Conservation (phyloP, 2,797 vertebrate species). For the Myotis findleyi region DNA sequence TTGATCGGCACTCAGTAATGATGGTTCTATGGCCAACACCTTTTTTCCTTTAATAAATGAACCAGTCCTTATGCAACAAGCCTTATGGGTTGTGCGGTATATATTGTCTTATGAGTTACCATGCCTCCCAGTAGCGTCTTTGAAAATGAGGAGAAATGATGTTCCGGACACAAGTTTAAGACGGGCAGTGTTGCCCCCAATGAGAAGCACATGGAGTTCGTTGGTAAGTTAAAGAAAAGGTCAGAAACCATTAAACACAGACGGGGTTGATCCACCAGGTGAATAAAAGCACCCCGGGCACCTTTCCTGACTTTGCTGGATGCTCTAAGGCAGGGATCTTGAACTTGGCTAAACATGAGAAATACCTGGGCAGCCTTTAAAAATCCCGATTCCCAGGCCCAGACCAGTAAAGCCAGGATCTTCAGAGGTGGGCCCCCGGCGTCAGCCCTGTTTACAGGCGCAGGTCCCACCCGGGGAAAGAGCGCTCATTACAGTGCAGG, state of each 20-base stretch:
- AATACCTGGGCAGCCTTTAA: neutral
- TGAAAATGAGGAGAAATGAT: conserved; percentile 63
- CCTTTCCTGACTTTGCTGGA: neutral
- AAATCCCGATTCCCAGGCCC: neutral
- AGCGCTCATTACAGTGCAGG: neutral
- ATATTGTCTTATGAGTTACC: conserved; percentile 62
- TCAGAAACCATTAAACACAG: conserved; percentile 62
- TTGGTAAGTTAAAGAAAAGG: conserved; percentile 72
- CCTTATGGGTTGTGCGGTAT: neutral
- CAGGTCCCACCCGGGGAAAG: neutral
- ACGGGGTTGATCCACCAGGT: neutral
- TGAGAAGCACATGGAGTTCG: conserved; percentile 64
- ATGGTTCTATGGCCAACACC: neutral
- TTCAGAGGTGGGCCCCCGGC: neutral
- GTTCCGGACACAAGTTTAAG: conserved; percentile 43
- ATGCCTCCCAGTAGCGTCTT: conserved; percentile 39
- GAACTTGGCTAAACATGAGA: neutral
- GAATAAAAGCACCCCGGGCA: neutral
- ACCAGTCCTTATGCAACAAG: neutral
- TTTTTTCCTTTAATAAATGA: conserved; percentile 59
- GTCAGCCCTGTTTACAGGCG: neutral
- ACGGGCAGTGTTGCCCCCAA: conserved; percentile 67
- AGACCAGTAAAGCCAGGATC: neutral
- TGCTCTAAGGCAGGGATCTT: neutral
- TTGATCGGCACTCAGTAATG: neutral